Base-by-base conservation (phyloP, 2,113 vertebrate genomes). In the Psettodes erumei region DNA sequence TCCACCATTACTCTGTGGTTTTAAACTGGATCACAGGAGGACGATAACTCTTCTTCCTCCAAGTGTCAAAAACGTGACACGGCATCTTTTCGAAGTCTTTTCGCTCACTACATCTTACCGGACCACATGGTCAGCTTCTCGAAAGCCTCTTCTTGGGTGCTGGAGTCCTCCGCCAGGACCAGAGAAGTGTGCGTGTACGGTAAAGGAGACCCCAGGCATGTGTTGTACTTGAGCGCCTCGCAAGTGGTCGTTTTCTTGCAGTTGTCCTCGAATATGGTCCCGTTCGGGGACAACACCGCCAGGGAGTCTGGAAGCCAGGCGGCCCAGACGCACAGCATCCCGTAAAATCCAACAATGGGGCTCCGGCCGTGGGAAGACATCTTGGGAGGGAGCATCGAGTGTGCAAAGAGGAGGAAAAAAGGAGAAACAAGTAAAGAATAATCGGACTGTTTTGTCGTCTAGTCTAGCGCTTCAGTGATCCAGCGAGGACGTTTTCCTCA, bases 81-180 rank as follows among this genome's bases (percentile, higher is more conserved):
- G 48, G 15, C 13, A 77, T 56, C 13, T 66, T 47, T 19, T n/a
- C 25, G n/a, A 9, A 10, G 4, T 11, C 1, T 21, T n/a, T 27
- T 11, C 2, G 21, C 48, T 33, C 40, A 33, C 35, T n/a, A 51
- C 43, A 63, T 72, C 95, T 93, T 91, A 98, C 97, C 97, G 5
- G 97, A 97, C 97, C 97, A 98, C 89, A 98, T 96, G 90, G 95
- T 90, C 38, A 98, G 87, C 81, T 98, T 98, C 85, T 96, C 94
- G 60, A 94, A 94, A 56, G 95, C 96, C 69, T 98, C 96, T 56
- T 96, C 96, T 74, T 98, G 97, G 0, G 95, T 95, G 58, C 42
- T 81, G 33, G 97, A 98, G 90, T 98, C 97, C 53, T 95, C 95
- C 0, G 96, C 96, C 93, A 98, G 92, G 47, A 94, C 40, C 71